Evolutionary conservation across 2,797 vertebrate species (phyloP), one percentile per base, ranked within the genome.

Genomic region (Eulemur albifrons): DNA sequence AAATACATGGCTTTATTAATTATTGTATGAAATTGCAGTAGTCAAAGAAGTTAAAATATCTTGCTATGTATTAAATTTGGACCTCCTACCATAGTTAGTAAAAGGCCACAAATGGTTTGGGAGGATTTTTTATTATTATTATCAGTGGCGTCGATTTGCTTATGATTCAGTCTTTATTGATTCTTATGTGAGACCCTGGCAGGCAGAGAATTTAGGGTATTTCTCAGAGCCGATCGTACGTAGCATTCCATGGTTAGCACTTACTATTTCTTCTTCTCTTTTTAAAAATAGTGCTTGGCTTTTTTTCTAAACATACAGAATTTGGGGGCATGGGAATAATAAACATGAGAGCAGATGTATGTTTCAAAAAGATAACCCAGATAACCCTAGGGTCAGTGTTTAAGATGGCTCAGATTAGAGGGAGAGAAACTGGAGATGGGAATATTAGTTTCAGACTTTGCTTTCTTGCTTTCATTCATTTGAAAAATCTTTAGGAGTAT

Each of bases 341-440:
- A 87, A 82, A 70, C 77, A n/a, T 65, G 17, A 65, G 3, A 76
- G 32, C 70, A 88, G 45, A 30, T 57, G 25, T 93, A 45, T 83
- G 63, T 79, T 90, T 97, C 73, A 23, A 52, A 76, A 92, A 96
- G 48, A 57, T 88, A 83, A 57, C 45, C 14, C 43, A 79, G 35
- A 23, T 77, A 70, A 92, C 30, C 35, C 23, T 84, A 87, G 48
- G 65, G 23, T 80, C 76, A 70, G 10, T 50, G 70, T 35, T 69
- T 18, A 87, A 23, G n/a, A 48, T 30, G 81, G 13, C 84, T 10
- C 96, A 35, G 30, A 59, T 79, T 67, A 72, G 50, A 79, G 12
- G 38, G 63, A 50, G 38, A 93, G n/a, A 87, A 87, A n/a, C 14
- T 48, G 59, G 35, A 57, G 27, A 32, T 23, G 15, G 27, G 54